These are phyloP conservation scores for Cervus canadensis DNA, from an alignment of 2,113 vertebrate species.

Conservation along the genomic window DNA sequence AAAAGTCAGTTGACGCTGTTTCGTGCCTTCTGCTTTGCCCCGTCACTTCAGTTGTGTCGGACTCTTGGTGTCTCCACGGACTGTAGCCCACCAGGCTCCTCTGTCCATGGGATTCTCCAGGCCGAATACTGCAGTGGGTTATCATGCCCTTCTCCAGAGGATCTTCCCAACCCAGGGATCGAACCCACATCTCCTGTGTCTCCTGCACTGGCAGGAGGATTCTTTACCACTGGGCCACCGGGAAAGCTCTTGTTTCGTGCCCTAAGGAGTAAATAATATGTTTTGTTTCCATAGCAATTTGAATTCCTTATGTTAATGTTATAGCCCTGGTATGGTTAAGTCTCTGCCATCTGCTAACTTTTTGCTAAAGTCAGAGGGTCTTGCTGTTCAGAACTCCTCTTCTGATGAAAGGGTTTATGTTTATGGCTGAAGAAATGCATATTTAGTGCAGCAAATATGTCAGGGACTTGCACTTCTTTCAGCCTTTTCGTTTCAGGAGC, in stretches of 20 bases:
- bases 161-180: neutral
- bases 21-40: neutral
- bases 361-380: conserved; percentile 48
- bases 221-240: neutral
- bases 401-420: conserved; percentile 14
- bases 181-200: neutral
- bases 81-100: neutral
- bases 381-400: conserved; percentile 51
- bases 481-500: neutral
- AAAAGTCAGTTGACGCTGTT: conserved; percentile 29
- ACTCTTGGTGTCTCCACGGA: neutral
- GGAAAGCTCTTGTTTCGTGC: neutral
- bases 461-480: neutral
- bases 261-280: conserved; percentile 20
- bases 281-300: conserved; percentile 44
- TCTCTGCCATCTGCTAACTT: conserved; percentile 47
- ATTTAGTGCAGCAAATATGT: neutral
- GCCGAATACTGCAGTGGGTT: neutral
- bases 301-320: conserved; percentile 40
- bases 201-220: neutral
- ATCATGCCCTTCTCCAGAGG: neutral
- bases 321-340: conserved; percentile 42
- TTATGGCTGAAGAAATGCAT: conserved; percentile 10
- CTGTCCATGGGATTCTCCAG: neutral
- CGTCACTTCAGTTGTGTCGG: neutral